A percentile compares a stretch with the other conserved stretches of the same genome.
phyloP scores from a whole-genome alignment of 1,140 invertebrate species.

The Pectinophora gossypiella region DNA sequence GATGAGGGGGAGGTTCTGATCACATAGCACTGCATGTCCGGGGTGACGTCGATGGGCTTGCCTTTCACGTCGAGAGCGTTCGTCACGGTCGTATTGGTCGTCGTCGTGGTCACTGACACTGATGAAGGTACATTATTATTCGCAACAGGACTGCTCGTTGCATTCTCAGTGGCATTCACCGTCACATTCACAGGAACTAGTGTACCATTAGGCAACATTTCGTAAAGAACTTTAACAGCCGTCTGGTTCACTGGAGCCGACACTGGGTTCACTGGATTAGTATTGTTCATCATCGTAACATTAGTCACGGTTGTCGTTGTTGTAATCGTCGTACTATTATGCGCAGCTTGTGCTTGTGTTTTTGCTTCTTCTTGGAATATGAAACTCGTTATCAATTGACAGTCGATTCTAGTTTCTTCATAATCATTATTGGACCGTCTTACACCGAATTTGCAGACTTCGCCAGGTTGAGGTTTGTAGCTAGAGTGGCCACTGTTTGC shows the following conservation, averaged over 20 bases:
- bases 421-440: slow-evolving; percentile 62
- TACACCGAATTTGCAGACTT: slow-evolving; percentile 59
- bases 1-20: slow-evolving; percentile 40
- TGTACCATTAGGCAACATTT: slow-evolving; percentile 54
- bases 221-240: slow-evolving; percentile 20
- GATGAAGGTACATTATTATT: slow-evolving; percentile 7
- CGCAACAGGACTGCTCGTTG: slow-evolving; percentile 7
- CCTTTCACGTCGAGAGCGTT: slow-evolving; percentile 61
- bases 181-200: slow-evolving; percentile 45
- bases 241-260: slow-evolving; percentile 6
- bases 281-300: slow-evolving; percentile 41
- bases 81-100: slow-evolving; percentile 45
- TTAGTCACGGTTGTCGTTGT: slow-evolving; percentile 50
- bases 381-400: slow-evolving; percentile 57
- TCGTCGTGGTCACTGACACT: slow-evolving; percentile 20
- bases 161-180: slow-evolving; percentile 17
- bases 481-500: slow-evolving; percentile 5
- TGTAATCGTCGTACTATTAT: slow-evolving; percentile 34
- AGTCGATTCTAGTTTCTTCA: slow-evolving; percentile 64
- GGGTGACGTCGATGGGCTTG: slow-evolving; percentile 52
- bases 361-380: slow-evolving; percentile 48
- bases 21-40: slow-evolving; percentile 59
- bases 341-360: slow-evolving; percentile 20
- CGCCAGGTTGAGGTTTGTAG: slow-evolving; percentile 47
- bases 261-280: slow-evolving; percentile 16